phyloP scores from a whole-genome alignment of 2,888 invertebrate species.

The Steinernema scapterisci region DNA sequence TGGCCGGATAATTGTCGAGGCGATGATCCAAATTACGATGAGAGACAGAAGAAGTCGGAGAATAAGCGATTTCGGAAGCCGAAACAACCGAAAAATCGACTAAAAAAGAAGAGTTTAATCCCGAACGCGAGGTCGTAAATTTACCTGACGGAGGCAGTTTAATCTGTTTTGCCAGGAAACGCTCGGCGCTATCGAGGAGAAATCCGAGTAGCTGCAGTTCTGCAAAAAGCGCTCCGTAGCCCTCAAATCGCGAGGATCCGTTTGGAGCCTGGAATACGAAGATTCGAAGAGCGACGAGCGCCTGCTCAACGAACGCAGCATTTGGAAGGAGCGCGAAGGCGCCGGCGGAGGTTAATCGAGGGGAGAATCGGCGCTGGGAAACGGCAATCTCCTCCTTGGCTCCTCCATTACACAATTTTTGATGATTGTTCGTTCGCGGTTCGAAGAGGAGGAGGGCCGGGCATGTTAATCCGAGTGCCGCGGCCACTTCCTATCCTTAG shows the following conservation, averaged over 20 bases:
- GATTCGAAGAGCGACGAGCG: constrained; percentile 6
- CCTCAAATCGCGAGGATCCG: not conserved
- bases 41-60: not conserved
- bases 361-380: not conserved
- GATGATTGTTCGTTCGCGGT: not conserved
- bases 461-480: constrained; percentile 3
- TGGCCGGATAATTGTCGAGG: constrained; percentile 16
- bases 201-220: constrained; percentile 26
- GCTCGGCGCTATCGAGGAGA: constrained; percentile 16
- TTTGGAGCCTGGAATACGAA: not conserved
- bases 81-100: not conserved
- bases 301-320: constrained; percentile 20
- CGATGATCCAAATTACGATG: not conserved
- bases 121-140: not conserved
- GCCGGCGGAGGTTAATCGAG: not conserved
- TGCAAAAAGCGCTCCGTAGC: constrained; percentile 7
- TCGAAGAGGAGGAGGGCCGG: not conserved
- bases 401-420: constrained; percentile 29
- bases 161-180: constrained; percentile 4
- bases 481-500: not conserved
- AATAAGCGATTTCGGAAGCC: not conserved
- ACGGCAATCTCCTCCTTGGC: not conserved
- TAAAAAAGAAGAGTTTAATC: not conserved
- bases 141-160: constrained; percentile 15
- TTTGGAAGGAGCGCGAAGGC: not conserved